Conservation (phyloP, 2,113 vertebrate genomes). For the Epinephelus moara region DNA sequence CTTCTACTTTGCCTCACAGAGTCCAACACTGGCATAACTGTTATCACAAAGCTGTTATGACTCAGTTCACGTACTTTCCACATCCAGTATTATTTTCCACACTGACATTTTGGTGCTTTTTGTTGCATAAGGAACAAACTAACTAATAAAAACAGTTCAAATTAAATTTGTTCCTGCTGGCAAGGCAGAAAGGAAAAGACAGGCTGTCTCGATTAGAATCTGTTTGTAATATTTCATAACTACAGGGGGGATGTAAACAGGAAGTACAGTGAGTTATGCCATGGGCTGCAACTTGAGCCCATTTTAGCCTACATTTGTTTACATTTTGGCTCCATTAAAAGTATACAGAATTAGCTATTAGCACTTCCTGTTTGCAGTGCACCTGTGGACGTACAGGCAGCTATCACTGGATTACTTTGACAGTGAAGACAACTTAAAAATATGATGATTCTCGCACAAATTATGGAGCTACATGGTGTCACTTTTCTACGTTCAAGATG, state of each 20-base stretch:
- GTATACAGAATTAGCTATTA: background rate
- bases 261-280: background rate
- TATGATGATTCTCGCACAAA: background rate
- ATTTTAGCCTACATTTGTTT: background rate
- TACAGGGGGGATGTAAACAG: background rate
- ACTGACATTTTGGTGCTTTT: background rate
- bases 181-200: background rate
- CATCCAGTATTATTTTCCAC: background rate
- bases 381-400: background rate
- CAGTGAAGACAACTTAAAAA: background rate
- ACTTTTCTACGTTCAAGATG: background rate
- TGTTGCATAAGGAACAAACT: background rate
- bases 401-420: background rate
- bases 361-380: background rate
- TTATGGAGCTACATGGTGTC: background rate
- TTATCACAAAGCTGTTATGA: background rate
- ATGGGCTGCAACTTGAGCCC: background rate
- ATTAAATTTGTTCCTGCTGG: background rate
- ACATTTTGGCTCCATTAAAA: background rate
- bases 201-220: background rate
- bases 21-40: background rate
- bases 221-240: background rate
- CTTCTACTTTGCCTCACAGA: background rate
- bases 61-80: no score
- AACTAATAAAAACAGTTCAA: background rate